Evolutionary conservation across 1,140 invertebrate species (phyloP).

Genomic region (Dendrolimus punctatus): DNA sequence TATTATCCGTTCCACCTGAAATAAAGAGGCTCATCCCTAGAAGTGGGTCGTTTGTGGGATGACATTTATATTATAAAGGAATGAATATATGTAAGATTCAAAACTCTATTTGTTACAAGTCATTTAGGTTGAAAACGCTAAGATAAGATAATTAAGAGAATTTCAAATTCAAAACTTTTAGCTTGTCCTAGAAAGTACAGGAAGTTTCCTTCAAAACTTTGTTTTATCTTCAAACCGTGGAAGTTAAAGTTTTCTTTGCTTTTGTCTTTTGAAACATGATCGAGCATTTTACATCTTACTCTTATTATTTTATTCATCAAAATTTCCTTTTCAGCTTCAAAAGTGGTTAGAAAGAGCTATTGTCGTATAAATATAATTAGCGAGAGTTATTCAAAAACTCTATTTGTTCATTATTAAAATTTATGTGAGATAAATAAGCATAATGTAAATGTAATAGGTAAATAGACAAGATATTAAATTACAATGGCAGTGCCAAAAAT

Average conservation of each 20-base stretch:
- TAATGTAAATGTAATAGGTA: too few species aligned
- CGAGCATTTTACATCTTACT: slow-evolving; percentile 1
- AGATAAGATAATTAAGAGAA: slow-evolving; percentile 18
- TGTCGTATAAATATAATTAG: background rate
- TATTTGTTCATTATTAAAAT: too few species aligned
- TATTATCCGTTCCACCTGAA: too few species aligned
- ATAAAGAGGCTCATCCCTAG: too few species aligned
- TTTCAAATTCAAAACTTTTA: slow-evolving; percentile 16
- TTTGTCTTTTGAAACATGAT: slow-evolving; percentile 7
- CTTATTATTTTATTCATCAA: background rate
- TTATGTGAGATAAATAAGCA: too few species aligned
- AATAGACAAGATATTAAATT: too few species aligned
- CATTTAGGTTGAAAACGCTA: background rate
- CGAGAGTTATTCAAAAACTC: too few species aligned
- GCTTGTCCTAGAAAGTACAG: background rate
- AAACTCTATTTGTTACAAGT: too few species aligned
- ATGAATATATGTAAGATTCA: too few species aligned
- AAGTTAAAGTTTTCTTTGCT: slow-evolving; percentile 10
- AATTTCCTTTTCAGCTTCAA: background rate
- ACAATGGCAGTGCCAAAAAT: too few species aligned
- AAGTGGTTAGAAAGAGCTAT: background rate
- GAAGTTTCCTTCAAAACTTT: slow-evolving; percentile 16
- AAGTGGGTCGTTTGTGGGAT: too few species aligned
- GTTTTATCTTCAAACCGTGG: slow-evolving; percentile 14
- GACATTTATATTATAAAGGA: too few species aligned